Evolutionary conservation across 2,888 invertebrate species (phyloP).

Genomic region (Euzetes globulus): DNA sequence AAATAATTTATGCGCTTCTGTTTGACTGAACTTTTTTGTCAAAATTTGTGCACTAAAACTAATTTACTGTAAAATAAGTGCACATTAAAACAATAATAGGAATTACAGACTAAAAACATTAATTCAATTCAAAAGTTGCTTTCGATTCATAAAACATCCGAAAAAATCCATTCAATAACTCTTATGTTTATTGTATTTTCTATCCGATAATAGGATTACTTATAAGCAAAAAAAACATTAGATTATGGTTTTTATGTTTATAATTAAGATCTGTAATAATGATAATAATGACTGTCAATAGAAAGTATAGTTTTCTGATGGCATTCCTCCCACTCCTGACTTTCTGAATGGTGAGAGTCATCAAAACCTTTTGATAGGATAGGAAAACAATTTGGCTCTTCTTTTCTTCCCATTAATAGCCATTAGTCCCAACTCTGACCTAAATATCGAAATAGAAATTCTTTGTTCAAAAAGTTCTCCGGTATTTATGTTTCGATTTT

Average conservation of each 20-base stretch:
- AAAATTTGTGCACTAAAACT: not conserved
- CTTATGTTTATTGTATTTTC: not conserved
- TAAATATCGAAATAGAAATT: slow-evolving; percentile 15
- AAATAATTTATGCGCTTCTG: too few relatives aligned
- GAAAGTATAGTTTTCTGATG: not conserved
- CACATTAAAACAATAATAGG: not conserved
- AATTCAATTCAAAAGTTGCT: not conserved
- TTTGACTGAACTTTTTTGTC: too few relatives aligned
- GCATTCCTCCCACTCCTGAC: too few relatives aligned
- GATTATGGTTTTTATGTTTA: not conserved
- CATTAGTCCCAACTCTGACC: not conserved
- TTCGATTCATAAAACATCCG: too few relatives aligned
- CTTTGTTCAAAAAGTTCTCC: not conserved
- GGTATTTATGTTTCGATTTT: not conserved
- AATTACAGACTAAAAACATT: not conserved
- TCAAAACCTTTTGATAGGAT: not conserved
- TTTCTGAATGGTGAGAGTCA: not conserved
- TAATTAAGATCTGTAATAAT: slow-evolving; percentile 17
- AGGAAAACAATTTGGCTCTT: slow-evolving; percentile 1
- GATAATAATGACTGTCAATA: slow-evolving; percentile 3
- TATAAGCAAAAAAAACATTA: not conserved
- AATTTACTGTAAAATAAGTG: slow-evolving; percentile 4
- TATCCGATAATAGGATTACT: too few relatives aligned
- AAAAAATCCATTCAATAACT: not conserved
- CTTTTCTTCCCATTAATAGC: not conserved